These are phyloP conservation scores for Conops quadrifasciatus DNA, from an alignment of 2,888 invertebrate genomes.

Conservation along the genomic window DNA sequence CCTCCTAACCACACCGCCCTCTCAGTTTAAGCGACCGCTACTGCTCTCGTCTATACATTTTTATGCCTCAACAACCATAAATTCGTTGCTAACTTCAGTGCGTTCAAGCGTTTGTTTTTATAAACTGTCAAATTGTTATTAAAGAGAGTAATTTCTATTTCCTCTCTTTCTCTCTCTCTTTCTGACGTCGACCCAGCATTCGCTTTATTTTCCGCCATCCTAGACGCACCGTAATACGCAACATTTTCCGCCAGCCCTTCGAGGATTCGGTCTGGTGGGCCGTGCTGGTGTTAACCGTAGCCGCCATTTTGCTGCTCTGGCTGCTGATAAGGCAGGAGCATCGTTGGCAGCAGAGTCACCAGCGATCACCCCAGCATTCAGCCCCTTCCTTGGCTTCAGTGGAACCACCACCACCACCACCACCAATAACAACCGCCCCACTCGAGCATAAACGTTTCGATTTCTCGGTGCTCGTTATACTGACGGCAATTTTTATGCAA, in stretches of 20 bases:
- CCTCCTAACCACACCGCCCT: too few species aligned
- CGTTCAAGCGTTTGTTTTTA: too few species aligned
- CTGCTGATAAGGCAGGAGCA: conserved; percentile 53
- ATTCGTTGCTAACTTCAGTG: background rate
- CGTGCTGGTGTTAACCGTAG: conserved; percentile 50
- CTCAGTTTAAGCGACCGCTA: too few species aligned
- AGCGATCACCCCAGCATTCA: background rate
- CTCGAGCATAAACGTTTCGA: conserved; percentile 50
- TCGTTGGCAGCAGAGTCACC: conserved; percentile 21
- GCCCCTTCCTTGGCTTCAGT: background rate
- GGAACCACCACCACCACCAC: background rate
- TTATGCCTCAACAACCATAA: too few species aligned
- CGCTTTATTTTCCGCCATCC: conserved; percentile 61
- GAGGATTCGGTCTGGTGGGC: conserved; percentile 57
- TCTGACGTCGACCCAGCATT: conserved; percentile 46
- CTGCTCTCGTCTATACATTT: too few species aligned
- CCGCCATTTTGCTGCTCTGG: conserved; percentile 49
- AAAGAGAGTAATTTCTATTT: too few species aligned
- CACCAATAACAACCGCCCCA: background rate
- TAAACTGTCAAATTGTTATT: too few species aligned
- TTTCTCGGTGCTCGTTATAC: conserved; percentile 55
- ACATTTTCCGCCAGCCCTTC: conserved; percentile 60
- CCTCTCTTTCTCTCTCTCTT: background rate
- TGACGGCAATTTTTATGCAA: conserved; percentile 59
- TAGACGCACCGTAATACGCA: conserved; percentile 54